phyloP scores from a whole-genome alignment of 2,797 vertebrate species.

The Phataginus tricuspis region DNA sequence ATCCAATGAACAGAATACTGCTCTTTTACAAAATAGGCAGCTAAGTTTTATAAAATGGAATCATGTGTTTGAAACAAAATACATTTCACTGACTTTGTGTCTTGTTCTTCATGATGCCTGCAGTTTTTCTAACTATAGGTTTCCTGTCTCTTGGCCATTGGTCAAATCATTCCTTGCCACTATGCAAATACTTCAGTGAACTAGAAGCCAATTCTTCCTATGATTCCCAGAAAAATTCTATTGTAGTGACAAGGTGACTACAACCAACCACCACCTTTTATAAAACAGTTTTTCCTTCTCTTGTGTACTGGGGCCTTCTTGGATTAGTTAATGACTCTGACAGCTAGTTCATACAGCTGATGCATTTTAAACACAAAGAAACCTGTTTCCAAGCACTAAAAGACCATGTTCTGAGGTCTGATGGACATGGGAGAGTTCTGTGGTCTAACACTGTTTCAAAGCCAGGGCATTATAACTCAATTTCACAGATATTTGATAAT shows the following conservation, averaged over 20 bases:
- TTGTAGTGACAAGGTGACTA: neutral
- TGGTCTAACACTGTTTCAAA: neutral
- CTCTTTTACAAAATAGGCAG: neutral
- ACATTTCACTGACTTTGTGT: neutral
- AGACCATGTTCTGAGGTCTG: neutral
- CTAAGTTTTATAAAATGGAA: neutral
- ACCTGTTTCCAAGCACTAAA: neutral
- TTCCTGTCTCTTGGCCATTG: neutral
- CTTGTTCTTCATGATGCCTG: neutral
- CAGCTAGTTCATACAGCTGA: neutral
- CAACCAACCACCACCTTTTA: neutral
- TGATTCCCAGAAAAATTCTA: neutral
- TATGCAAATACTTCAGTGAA: neutral
- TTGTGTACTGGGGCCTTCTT: neutral
- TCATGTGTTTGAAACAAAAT: neutral
- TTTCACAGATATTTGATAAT: neutral
- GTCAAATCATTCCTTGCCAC: neutral
- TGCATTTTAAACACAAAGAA: neutral
- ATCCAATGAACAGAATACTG: neutral
- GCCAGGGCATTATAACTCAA: neutral
- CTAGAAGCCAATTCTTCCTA: neutral
- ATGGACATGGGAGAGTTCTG: neutral
- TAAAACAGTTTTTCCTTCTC: neutral
- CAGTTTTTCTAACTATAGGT: neutral
- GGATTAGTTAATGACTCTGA: neutral